phyloP scores from a whole-genome alignment of 2,113 vertebrate genomes.

The Zapornia atra region DNA sequence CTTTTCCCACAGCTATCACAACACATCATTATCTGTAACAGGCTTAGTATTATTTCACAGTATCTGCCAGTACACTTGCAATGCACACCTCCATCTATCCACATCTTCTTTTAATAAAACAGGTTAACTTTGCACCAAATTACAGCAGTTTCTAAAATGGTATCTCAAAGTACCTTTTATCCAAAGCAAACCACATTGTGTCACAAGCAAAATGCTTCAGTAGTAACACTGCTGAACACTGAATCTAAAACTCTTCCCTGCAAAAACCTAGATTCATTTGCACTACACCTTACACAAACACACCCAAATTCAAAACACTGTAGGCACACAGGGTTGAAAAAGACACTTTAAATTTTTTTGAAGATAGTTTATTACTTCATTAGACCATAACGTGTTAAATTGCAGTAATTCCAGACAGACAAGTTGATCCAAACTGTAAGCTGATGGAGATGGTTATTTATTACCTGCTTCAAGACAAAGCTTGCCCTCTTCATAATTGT shows the following conservation, averaged over 20 bases:
- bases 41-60: background rate
- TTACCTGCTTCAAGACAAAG: conserved; percentile 62
- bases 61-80: conserved; percentile 18
- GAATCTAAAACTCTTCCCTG: background rate
- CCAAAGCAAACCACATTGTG: background rate
- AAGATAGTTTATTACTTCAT: conserved; percentile 5
- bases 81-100: background rate
- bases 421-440: conserved; percentile 48
- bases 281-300: background rate
- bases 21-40: background rate
- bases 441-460: conserved; percentile 42
- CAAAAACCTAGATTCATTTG: background rate
- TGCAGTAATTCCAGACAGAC: conserved; percentile 63
- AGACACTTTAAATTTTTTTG: background rate
- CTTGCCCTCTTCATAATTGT: conserved; percentile 46
- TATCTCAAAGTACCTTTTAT: background rate
- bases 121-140: background rate
- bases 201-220: background rate
- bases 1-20: background rate
- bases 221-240: background rate
- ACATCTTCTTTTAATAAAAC: background rate
- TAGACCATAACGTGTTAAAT: conserved; percentile 10
- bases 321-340: background rate
- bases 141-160: conserved; percentile 7
- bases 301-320: background rate